Conservation (phyloP, 1,140 invertebrate species). For the Drosophila bocki region DNA sequence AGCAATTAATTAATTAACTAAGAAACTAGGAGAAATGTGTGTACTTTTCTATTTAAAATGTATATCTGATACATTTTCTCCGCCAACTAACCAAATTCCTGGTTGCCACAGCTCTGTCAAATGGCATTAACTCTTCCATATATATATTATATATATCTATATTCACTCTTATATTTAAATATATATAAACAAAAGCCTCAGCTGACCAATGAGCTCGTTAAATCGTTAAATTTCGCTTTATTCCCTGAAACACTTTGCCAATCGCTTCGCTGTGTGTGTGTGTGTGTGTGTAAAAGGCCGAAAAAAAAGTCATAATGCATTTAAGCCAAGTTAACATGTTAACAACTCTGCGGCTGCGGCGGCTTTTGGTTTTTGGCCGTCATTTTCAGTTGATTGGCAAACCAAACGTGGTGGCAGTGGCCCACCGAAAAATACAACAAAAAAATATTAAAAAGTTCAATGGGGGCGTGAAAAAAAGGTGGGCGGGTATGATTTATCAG, state of each 20-base stretch:
- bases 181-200: neutral
- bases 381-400: conserved; percentile 54
- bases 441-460: conserved; percentile 18
- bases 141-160: neutral
- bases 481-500: conserved; percentile 60
- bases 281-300: neutral
- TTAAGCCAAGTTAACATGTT: conserved; percentile 59
- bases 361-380: conserved; percentile 47
- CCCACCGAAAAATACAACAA: conserved; percentile 11
- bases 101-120: neutral
- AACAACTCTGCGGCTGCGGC: conserved; percentile 47
- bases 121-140: neutral
- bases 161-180: neutral
- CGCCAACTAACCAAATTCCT: neutral
- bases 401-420: conserved; percentile 36
- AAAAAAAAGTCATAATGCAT: conserved; percentile 54
- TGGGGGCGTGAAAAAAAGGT: conserved; percentile 31
- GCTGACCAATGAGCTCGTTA: conserved; percentile 19
- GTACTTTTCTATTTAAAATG: neutral
- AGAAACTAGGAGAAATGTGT: neutral
- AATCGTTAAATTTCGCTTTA: conserved; percentile 31
- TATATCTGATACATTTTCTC: neutral
- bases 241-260: conserved; percentile 41
- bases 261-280: conserved; percentile 6
- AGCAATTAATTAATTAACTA: neutral